phyloP scores from a whole-genome alignment of 2,113 vertebrate genomes.

The Amazona guildingii region DNA sequence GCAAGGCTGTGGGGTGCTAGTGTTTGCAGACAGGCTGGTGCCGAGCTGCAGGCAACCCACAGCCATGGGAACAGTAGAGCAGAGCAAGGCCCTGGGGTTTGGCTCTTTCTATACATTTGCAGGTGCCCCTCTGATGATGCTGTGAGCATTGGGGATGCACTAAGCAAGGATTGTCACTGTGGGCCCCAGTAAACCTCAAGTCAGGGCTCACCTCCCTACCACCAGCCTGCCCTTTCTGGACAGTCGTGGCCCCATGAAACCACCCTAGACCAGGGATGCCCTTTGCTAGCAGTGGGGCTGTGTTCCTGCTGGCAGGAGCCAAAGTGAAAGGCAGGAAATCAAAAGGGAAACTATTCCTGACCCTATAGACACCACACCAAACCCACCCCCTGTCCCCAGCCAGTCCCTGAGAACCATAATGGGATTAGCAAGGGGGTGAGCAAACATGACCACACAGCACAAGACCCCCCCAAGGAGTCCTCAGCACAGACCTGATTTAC shows the following conservation, averaged over 20 bases:
- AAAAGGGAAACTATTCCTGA: not conserved
- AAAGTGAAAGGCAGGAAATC: not conserved
- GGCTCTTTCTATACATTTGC: not conserved
- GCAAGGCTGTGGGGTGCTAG: not conserved
- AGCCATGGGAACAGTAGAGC: not conserved
- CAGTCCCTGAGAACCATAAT: not conserved
- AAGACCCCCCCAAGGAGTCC: not conserved
- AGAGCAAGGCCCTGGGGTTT: not conserved
- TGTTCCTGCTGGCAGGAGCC: not conserved
- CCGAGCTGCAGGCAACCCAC: not conserved
- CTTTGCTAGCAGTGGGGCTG: not conserved
- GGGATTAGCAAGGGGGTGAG: not conserved
- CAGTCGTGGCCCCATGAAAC: fast-evolving
- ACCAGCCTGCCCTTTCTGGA: not conserved
- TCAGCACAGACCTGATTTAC: not conserved
- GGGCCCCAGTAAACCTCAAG: not conserved
- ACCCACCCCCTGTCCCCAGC: fast-evolving
- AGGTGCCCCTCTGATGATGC: not conserved
- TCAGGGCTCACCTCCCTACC: not conserved
- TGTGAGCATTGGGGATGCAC: not conserved
- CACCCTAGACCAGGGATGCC: no score
- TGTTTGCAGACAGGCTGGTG: not conserved
- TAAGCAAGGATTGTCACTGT: fast-evolving
- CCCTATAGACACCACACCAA: not conserved
- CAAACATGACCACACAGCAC: not conserved